A percentile compares a stretch with the other conserved stretches of the same genome.
These are phyloP conservation scores for Hypanus sabinus DNA, from an alignment of 2,113 vertebrate species.

Conservation along the genomic window DNA sequence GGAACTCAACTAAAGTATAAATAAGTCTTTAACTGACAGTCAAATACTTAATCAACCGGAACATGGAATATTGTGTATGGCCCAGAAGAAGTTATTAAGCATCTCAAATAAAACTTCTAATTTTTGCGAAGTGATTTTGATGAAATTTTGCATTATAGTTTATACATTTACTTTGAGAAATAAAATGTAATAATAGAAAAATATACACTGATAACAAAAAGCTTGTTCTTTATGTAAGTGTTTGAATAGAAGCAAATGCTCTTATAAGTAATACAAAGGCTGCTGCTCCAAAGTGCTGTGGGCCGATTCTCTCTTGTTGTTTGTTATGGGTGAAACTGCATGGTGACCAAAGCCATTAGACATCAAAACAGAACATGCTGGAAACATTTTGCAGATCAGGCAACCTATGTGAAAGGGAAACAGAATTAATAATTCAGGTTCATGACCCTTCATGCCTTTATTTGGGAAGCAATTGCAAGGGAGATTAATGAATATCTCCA, in stretches of 20 bases:
- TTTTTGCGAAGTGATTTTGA: background rate
- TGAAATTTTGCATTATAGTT: too few relatives aligned
- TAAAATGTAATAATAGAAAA: background rate
- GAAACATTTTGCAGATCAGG: too few relatives aligned
- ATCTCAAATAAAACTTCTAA: background rate
- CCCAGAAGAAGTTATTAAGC: background rate
- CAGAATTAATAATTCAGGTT: too few relatives aligned
- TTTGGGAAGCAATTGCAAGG: too few relatives aligned
- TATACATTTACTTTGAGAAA: background rate
- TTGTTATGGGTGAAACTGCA: too few relatives aligned
- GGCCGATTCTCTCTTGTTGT: background rate
- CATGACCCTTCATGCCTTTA: too few relatives aligned
- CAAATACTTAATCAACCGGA: background rate
- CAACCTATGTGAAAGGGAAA: too few relatives aligned
- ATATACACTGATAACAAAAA: background rate
- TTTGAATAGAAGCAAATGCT: background rate
- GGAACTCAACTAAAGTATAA: background rate
- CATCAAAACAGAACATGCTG: too few relatives aligned
- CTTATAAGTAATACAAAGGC: background rate
- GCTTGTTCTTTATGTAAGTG: background rate
- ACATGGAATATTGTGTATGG: background rate
- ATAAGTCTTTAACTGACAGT: background rate
- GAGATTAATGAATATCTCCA: too few relatives aligned
- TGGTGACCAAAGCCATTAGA: too few relatives aligned
- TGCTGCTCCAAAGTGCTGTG: background rate